Evolutionary conservation across 2,797 vertebrate genomes (phyloP).

Genomic region (Takifugu rubripes): DNA sequence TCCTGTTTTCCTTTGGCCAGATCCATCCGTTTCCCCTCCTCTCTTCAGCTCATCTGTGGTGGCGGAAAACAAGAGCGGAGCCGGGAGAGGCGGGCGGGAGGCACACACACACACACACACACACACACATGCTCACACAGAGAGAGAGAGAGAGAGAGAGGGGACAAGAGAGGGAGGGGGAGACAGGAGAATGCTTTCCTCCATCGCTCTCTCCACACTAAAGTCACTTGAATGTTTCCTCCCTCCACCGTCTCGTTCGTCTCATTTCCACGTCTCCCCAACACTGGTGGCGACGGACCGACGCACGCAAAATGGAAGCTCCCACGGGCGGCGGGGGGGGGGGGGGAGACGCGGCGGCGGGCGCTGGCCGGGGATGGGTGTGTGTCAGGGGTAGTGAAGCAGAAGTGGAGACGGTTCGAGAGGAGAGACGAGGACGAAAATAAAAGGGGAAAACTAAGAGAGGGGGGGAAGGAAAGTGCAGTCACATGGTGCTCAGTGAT

Average conservation of each 20-base stretch:
- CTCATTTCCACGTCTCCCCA: constrained; percentile 8
- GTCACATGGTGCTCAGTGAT: constrained; percentile 7
- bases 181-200: constrained; percentile 41
- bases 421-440: constrained; percentile 39
- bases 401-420: constrained; percentile 52
- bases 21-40: constrained; percentile 68
- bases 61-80: constrained; percentile 75
- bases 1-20: constrained; percentile 63
- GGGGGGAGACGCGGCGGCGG: constrained; percentile 17
- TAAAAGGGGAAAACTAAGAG: constrained; percentile 36
- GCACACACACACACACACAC: constrained; percentile 41
- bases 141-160: constrained; percentile 43
- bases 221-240: constrained; percentile 58
- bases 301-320: constrained; percentile 43
- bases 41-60: constrained; percentile 80
- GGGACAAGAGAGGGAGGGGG: constrained; percentile 8
- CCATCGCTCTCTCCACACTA: constrained; percentile 53
- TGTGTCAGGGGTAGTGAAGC: constrained; percentile 59
- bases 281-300: constrained; percentile 22
- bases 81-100: constrained; percentile 61
- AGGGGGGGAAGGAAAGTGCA: constrained; percentile 23
- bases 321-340: constrained; percentile 25
- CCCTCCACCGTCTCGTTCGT: constrained; percentile 16
- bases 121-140: constrained; percentile 53
- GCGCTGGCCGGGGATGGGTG: constrained; percentile 5